These are phyloP conservation scores for Sula dactylatra DNA, from an alignment of 2,113 vertebrate species.

Conservation along the genomic window DNA sequence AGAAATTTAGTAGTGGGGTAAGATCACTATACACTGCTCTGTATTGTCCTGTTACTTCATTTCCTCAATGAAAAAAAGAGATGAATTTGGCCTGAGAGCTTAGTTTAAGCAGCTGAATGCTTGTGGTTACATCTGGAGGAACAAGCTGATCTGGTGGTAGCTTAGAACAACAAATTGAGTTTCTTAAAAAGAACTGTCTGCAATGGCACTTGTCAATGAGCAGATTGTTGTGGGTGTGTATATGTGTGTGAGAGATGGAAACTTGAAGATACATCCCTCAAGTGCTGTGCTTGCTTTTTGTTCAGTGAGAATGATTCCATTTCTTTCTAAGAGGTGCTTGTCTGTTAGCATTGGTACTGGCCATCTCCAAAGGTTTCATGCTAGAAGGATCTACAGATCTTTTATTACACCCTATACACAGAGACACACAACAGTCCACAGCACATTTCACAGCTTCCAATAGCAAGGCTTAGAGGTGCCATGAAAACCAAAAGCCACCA, in stretches of 20 bases:
- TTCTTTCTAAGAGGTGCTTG: neutral
- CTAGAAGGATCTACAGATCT: neutral
- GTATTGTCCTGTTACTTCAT: neutral
- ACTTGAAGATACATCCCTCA: neutral
- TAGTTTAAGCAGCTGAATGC: neutral
- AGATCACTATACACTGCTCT: neutral
- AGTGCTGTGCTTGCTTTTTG: neutral
- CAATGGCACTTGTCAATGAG: neutral
- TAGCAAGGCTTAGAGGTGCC: neutral
- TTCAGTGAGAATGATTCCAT: neutral
- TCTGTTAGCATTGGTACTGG: neutral
- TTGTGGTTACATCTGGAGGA: constrained; percentile 28
- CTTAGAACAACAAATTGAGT: constrained; percentile 9
- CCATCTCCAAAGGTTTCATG: neutral
- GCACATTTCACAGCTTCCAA: neutral
- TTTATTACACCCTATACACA: neutral
- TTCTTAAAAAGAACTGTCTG: neutral
- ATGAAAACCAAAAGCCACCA: neutral
- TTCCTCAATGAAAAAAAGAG: neutral
- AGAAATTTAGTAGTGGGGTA: neutral
- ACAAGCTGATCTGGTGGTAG: constrained; percentile 21
- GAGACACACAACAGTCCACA: neutral
- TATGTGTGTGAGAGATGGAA: neutral
- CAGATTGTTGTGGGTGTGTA: neutral
- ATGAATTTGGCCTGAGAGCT: neutral